Evolutionary conservation across 2,797 vertebrate genomes (phyloP), one percentile per base, ranked within the genome.

Genomic region (Tamandua tetradactyla): DNA sequence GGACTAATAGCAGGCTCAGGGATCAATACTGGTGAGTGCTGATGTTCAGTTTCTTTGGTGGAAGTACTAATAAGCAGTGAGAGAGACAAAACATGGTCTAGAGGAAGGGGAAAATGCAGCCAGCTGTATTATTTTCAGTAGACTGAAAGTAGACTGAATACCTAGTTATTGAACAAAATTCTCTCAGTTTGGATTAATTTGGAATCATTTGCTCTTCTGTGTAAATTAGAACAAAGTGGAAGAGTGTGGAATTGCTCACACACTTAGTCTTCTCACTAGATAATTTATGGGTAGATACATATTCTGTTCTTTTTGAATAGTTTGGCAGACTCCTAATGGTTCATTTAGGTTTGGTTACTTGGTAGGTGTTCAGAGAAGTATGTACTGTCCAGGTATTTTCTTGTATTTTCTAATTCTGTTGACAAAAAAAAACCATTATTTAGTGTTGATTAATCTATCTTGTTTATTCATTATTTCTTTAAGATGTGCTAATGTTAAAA

Each of bases 1-100:
- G 42, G n/a, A 93, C 44, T 17, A 76, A 93, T 35, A 86, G 30
- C 42, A 76, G 35, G 84, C 72, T 64, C 40, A 14, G 17, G 83
- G 66, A 95, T 95, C 89, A 88, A 90, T 95, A 85, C 62, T 12
- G 5, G 20, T 35, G 17, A 95, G 72, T 52, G 71, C 2, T 40
- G 92, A 76, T 86, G 85, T 95, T 95, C 57, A 92, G 78, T 83
- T 86, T 76, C 79, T 88, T 66, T 80, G 25, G 69, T 76, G 18
- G 22, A 76, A 92, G 82, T 78, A 69, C 75, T 95, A 93, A 95
- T 85, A 74, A 79, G 59, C 59, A 93, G 32, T 44, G 42, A 96
- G 87, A 59, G 22, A 78, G n/a, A 90, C 10, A 42, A 35, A 85
- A 55, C 14, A 15, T 82, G 68, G 1, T 68, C 42, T 66, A 61